Percentiles rank a stretch among this genome's conserved stretches.
Evolutionary conservation across 1,140 invertebrate species (phyloP).

Genomic region (Aphis gossypii): DNA sequence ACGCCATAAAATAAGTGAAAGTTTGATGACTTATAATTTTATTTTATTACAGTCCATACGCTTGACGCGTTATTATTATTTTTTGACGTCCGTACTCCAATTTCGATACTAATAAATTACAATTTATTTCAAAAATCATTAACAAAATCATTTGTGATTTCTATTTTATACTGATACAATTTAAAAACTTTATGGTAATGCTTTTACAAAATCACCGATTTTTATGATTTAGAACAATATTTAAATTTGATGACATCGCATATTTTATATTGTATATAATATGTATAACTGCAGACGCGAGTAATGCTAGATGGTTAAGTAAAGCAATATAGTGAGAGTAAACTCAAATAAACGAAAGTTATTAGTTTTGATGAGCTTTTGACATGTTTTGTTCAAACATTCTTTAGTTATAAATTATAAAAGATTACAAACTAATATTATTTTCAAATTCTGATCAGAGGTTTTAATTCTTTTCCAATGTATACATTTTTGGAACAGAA

Average conservation of each 20-base stretch:
- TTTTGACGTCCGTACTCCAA: neutral
- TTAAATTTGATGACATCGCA: neutral
- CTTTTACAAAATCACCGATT: neutral
- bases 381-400: neutral
- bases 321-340: constrained; percentile 7
- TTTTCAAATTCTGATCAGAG: neutral
- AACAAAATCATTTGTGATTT: neutral
- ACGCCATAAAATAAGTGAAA: neutral
- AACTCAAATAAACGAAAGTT: neutral
- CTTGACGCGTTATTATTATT: neutral
- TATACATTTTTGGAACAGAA: neutral
- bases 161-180: neutral
- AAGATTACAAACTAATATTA: neutral
- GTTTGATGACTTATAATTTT: neutral
- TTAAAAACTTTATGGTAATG: neutral
- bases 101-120: neutral
- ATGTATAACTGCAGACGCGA: neutral
- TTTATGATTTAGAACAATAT: neutral
- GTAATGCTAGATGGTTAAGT: neutral
- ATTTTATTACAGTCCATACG: neutral
- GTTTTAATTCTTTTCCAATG: neutral
- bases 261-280: neutral
- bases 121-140: neutral
- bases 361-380: neutral
- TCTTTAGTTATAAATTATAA: neutral